Percentiles rank a stretch among this genome's conserved stretches.
Evolutionary conservation across 2,888 invertebrate genomes (phyloP).

Genomic region (Noctua fimbriata): DNA sequence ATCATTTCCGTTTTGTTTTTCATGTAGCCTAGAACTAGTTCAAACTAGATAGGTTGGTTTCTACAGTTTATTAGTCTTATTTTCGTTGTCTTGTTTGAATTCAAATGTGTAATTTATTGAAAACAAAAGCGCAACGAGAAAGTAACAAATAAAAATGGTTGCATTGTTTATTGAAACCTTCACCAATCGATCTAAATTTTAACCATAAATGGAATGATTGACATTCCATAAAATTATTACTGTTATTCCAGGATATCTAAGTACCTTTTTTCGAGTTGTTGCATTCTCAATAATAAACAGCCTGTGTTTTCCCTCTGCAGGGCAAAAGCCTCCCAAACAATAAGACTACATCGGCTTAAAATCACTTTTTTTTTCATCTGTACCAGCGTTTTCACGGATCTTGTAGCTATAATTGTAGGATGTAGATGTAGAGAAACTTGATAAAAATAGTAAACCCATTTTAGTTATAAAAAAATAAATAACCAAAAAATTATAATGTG

Average conservation of each 20-base stretch:
- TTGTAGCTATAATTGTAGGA: background rate
- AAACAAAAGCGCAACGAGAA: background rate
- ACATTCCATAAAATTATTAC: background rate
- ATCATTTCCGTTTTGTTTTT: conserved; percentile 40
- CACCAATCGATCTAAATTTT: background rate
- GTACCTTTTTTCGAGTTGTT: background rate
- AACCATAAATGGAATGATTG: background rate
- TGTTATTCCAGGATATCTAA: background rate
- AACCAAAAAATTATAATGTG: conserved; percentile 8
- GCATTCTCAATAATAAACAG: background rate
- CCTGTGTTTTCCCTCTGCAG: background rate
- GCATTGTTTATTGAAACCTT: background rate
- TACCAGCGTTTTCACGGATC: background rate
- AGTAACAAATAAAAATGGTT: background rate
- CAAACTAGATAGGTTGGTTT: background rate
- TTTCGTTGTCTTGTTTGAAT: background rate
- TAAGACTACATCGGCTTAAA: background rate
- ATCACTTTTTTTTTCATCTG: background rate
- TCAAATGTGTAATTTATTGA: background rate
- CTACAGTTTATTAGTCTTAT: background rate
- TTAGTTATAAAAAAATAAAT: background rate
- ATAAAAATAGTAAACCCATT: background rate
- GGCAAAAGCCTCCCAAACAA: background rate
- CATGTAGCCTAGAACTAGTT: conserved; percentile 23
- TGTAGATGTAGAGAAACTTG: background rate